Evolutionary conservation across 2,113 vertebrate species (phyloP).

Genomic region (human): GRCh38 chr1:20562501-20563000

Average conservation of each 20-base stretch:
- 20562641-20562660: not conserved
- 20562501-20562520: not conserved
- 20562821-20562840: not conserved
- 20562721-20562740: rapidly evolving
- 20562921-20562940: not conserved
- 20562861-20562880: not conserved
- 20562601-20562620: not conserved
- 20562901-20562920: too few relatives aligned
- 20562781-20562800: not conserved
- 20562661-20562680: not conserved
- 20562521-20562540: not conserved
- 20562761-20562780: not conserved
- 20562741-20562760: too few relatives aligned
- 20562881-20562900: not conserved
- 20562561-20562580: not conserved
- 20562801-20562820: rapidly evolving
- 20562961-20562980: rapidly evolving
- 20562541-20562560: rapidly evolving
- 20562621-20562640: not conserved
- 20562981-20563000: not conserved
- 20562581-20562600: not conserved
- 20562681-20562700: not conserved
- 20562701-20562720: rapidly evolving
- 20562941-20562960: rapidly evolving
- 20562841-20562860: not conserved